A percentile compares a stretch with the other conserved stretches of the same genome.
Conservation (phyloP, 2,113 vertebrate genomes). For the Pandion haliaetus region DNA sequence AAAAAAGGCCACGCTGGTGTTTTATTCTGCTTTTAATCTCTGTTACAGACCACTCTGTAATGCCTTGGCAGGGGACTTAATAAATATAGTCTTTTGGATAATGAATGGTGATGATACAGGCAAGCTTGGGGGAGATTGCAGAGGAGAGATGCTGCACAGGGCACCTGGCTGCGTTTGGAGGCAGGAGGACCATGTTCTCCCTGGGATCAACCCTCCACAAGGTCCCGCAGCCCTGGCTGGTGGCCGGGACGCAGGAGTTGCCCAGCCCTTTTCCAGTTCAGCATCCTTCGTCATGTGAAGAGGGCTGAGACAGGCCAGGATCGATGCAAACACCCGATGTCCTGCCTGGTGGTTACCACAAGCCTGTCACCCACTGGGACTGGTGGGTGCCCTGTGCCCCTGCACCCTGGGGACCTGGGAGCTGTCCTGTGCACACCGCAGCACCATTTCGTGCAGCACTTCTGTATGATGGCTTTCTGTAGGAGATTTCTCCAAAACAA, state of each 20-base stretch:
- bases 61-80: conserved; percentile 45
- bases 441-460: not conserved
- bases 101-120: conserved; percentile 45
- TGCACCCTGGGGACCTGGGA: not conserved
- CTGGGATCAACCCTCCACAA: rapidly evolving
- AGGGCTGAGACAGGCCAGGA: not conserved
- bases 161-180: not conserved
- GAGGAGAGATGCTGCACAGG: not conserved
- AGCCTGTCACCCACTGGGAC: not conserved
- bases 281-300: not conserved
- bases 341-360: not conserved
- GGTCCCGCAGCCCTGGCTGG: not conserved
- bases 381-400: not conserved
- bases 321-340: not conserved
- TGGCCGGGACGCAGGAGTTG: not conserved
- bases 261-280: not conserved
- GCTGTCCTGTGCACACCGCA: rapidly evolving
- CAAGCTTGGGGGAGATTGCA: not conserved
- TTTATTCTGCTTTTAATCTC: conserved; percentile 56
- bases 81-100: conserved; percentile 62
- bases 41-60: conserved; percentile 45
- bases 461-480: not conserved
- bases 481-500: not conserved
- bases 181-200: not conserved
- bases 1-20: not conserved